Conservation (phyloP, 23 tunicate genomes). For the Trididemnum nubilum region DNA sequence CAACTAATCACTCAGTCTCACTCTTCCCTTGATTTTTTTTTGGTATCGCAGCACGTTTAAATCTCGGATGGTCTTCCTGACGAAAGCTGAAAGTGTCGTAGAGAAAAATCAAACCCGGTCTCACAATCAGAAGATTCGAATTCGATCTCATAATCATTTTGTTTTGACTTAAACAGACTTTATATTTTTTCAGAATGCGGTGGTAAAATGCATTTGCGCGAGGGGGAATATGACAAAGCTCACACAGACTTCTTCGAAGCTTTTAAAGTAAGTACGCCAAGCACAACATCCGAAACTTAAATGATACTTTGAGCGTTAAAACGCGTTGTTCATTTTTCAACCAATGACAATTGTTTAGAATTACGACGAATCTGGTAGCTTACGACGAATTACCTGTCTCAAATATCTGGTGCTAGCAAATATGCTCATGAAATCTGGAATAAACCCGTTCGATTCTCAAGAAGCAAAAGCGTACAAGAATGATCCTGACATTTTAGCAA, state of each 20-base stretch:
- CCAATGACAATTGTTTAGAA: conserved; percentile 51
- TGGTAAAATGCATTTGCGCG: conserved; percentile 97
- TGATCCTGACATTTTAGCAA: conserved; percentile 96
- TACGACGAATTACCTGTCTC: conserved; percentile 85
- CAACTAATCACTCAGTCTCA: too few relatives aligned
- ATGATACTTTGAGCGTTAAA: not conserved
- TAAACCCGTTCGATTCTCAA: conserved; percentile 97
- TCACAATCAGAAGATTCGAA: too few relatives aligned
- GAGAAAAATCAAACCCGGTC: too few relatives aligned
- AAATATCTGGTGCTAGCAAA: conserved; percentile 96
- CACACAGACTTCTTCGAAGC: conserved; percentile 99
- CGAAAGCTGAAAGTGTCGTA: too few relatives aligned
- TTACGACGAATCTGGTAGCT: conserved; percentile 95
- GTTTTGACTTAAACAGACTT: too few relatives aligned
- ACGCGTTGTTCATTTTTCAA: not conserved
- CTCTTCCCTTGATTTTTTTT: too few relatives aligned
- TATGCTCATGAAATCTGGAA: conserved; percentile 96
- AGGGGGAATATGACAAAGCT: conserved; percentile 93
- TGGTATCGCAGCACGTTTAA: too few relatives aligned
- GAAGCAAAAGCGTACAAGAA: conserved; percentile 95
- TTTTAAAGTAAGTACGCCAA: conserved; percentile 63
- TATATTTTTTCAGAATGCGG: conserved; percentile 88
- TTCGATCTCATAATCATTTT: too few relatives aligned
- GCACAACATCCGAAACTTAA: not conserved
- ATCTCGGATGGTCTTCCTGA: too few relatives aligned